phyloP scores from a whole-genome alignment of 2,797 vertebrate species.

The Cuniculus paca region DNA sequence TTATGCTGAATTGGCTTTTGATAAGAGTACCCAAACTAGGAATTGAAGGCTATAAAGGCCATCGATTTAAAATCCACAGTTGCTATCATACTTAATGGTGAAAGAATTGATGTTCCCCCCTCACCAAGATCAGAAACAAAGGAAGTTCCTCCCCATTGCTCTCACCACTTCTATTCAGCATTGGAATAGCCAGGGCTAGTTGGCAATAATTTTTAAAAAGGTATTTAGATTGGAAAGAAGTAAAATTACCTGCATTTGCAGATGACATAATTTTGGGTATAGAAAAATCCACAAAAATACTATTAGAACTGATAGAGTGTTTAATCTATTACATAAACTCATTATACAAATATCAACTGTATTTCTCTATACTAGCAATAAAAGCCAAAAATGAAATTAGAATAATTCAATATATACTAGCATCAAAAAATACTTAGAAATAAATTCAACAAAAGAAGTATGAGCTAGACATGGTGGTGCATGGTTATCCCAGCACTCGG shows the following conservation, averaged over 20 bases:
- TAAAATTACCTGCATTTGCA: neutral
- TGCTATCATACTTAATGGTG: neutral
- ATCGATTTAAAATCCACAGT: neutral
- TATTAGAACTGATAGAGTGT: neutral
- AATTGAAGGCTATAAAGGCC: neutral
- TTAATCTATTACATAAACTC: neutral
- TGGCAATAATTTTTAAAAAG: neutral
- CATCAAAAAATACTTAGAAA: neutral
- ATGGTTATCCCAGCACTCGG: too few relatives aligned
- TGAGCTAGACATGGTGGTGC: too few relatives aligned
- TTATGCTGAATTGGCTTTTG: neutral
- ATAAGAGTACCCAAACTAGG: neutral
- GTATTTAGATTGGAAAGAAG: neutral
- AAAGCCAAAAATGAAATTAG: neutral
- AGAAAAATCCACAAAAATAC: neutral
- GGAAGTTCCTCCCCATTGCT: neutral
- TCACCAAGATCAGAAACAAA: neutral
- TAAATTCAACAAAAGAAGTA: neutral
- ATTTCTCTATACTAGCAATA: neutral
- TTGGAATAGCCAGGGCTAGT: neutral
- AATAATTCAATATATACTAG: neutral
- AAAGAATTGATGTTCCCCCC: neutral
- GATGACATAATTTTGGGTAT: neutral
- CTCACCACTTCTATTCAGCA: neutral
- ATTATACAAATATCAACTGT: neutral